These are phyloP conservation scores for Lissonota sp. DNA, from an alignment of 2,888 invertebrate genomes.

Conservation along the genomic window DNA sequence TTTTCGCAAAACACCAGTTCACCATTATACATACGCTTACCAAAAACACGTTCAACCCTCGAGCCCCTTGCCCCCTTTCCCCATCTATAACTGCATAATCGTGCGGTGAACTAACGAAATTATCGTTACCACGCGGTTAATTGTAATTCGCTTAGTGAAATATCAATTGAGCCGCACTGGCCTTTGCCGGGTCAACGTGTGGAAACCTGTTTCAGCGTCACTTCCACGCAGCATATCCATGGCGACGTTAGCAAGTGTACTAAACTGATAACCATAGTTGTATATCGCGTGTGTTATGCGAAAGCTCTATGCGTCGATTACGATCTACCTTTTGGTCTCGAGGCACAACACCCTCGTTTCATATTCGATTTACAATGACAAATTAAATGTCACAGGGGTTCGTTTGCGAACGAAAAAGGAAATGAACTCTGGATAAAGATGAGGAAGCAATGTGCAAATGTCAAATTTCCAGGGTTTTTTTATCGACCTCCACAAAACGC, in stretches of 20 bases:
- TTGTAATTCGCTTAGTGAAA: slow-evolving; percentile 61
- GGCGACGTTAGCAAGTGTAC: slow-evolving; percentile 46
- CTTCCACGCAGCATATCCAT: slow-evolving; percentile 55
- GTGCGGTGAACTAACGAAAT: slow-evolving; percentile 48
- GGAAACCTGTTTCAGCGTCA: slow-evolving; percentile 24
- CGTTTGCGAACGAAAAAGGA: too few species aligned
- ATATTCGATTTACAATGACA: slow-evolving; percentile 26
- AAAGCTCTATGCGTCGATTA: slow-evolving; percentile 40
- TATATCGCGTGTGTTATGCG: not conserved
- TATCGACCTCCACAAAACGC: not conserved
- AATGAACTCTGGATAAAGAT: too few species aligned
- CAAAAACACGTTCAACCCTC: slow-evolving; percentile 26
- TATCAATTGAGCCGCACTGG: slow-evolving; percentile 60
- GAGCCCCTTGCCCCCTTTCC: not conserved
- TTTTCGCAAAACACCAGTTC: slow-evolving; percentile 1
- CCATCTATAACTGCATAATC: slow-evolving; percentile 10
- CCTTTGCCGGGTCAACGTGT: slow-evolving; percentile 50
- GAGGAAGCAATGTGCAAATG: too few species aligned
- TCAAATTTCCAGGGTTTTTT: not conserved
- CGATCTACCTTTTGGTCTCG: slow-evolving; percentile 29
- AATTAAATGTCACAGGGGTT: slow-evolving; percentile 14
- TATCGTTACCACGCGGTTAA: slow-evolving; percentile 56
- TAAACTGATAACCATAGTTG: slow-evolving; percentile 10
- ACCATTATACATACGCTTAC: slow-evolving; percentile 8
- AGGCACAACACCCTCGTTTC: not conserved